Conservation (phyloP, 1,140 invertebrate genomes). For the Thaumatotibia leucotreta region DNA sequence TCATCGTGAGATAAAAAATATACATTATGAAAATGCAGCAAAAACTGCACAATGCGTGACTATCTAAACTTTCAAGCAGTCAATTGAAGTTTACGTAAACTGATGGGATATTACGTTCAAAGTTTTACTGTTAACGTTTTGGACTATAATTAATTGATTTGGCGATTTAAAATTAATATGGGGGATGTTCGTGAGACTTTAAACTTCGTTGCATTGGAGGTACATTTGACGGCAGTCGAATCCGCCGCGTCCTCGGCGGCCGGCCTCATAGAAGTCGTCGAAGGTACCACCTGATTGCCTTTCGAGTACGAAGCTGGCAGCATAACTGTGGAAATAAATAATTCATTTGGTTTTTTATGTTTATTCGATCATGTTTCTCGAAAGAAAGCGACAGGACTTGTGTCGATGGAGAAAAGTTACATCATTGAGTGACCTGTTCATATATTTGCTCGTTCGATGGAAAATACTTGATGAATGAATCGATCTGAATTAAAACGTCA, state of each 20-base stretch:
- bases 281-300: conserved; percentile 84
- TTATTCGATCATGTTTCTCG: too few relatives aligned
- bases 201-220: conserved; percentile 91
- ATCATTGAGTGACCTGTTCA: too few relatives aligned
- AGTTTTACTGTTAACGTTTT: not conserved
- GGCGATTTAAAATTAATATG: conserved; percentile 7
- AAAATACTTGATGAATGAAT: too few relatives aligned
- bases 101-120: not conserved
- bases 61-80: not conserved
- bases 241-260: conserved; percentile 87
- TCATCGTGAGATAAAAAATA: not conserved
- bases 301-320: conserved; percentile 89
- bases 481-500: too few relatives aligned
- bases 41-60: not conserved
- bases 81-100: not conserved
- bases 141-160: not conserved
- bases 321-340: conserved; percentile 81
- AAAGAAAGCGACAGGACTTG: too few relatives aligned
- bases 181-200: conserved; percentile 46
- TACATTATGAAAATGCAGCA: conserved; percentile 1
- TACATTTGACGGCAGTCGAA: conserved; percentile 89
- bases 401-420: too few relatives aligned
- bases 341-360: too few relatives aligned
- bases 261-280: conserved; percentile 89
- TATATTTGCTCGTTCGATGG: too few relatives aligned